Base-by-base conservation (phyloP, 2,888 invertebrate genomes). In the Litoditis marina region DNA sequence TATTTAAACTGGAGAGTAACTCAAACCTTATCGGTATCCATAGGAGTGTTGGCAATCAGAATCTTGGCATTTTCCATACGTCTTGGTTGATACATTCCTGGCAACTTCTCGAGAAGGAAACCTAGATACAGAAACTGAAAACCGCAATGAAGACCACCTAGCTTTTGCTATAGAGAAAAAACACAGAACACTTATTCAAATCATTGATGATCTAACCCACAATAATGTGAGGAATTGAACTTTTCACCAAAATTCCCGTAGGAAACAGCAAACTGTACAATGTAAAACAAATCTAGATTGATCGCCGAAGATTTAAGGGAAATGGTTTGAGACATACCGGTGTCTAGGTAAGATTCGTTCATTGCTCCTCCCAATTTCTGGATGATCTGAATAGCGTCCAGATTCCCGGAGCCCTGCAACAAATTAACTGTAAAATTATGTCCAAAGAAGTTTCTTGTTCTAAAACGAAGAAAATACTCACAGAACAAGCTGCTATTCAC, bases 21-120 rank as follows among this genome's bases (percentile, higher is more conserved):
- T 11, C 28, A 28, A 42, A 98, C 94, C 86, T 99, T 99, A 83
- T 99, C 98, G 0, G 95, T 93, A 86, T 99, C 98, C 98, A 99
- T 99, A 0, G 98, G 94, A 11, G 98, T 99, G 84, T 99, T 99
- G 13, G 96, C 96, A 79, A 99, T 92, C 28, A 99, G 88, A 82
- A 99, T 95, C 83, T 89, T 91, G 1, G 95, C 95, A 82, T 99
- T 94, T 83, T 94, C 92, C 73, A 99, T 87, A 75, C 89, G 88
- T 83, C 94, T 92, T 0, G 98, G 98, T 84, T 99, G 98, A 86
- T 95, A 92, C 30, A 98, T 90, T 68, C 98, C 98, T 30, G 94
- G 88, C 86, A 92, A 94, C 84, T 99, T 99, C 84, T 96, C 94
- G 71, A 98, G 85, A 62, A 98, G 86, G 84, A 99, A 99, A 36